Evolutionary conservation across 1,140 invertebrate species (phyloP), one percentile per base, ranked within the genome.

Genomic region (Microplitis mediator): DNA sequence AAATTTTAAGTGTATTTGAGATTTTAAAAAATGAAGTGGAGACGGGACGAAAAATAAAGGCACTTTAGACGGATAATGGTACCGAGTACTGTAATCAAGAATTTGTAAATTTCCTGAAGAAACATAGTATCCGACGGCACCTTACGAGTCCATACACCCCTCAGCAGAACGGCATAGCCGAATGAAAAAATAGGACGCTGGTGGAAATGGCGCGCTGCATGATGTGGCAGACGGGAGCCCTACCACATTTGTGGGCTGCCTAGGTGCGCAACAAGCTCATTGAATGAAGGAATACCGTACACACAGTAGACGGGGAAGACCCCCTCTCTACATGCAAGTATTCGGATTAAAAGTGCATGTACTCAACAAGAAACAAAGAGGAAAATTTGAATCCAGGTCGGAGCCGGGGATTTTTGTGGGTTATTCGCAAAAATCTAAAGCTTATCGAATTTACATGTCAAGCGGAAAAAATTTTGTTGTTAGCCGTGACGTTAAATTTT

Each of bases 401-500:
- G 34, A 8, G 6, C 39, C 45, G 0, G 16, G 36, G 36, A 39
- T 39, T 39, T 39, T 39, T 39, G 36, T 39, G 3, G 72, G 72
- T 8, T 73, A 73, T 14, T 52, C 64, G 5, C n/a, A 31, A 3
- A 2, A 73, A 51, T 69, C 66, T 4, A 69, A 73, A 16, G 67
- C 60, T 6, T 73, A 73, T 14, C 36, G 72, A 4, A 34, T 73
- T 4, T 64, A 62, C n/a, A n/a, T 58, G 34, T 52, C 66, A 14
- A 36, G 51, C 4, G 9, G 16, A 4, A 34, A 35, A 5, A 56
- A 54, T 35, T 54, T 32, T 3, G 14, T 69, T 1, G 31, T 39
- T 11, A 63, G 39, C 36, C 36, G 74, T 0, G 74, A 72, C 64
- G 74, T 75, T 0, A 71, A 54, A 65, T 75, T 75, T 45, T 1